A percentile compares a stretch with the other conserved stretches of the same genome.
Conservation (phyloP, 2,888 invertebrate species). For the Melieria picta region DNA sequence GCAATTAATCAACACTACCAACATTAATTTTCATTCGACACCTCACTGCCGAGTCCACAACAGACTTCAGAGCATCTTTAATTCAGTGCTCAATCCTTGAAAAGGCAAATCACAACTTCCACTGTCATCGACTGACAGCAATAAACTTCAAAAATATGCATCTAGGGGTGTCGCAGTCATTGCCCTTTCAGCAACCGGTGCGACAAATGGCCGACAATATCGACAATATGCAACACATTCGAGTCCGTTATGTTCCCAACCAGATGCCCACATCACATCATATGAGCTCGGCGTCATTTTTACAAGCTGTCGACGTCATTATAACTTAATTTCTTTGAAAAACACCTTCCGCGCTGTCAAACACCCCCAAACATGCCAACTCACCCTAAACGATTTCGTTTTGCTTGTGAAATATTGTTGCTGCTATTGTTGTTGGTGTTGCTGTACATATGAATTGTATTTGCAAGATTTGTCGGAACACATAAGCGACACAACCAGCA, state of each 20-base stretch:
- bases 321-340: constrained; percentile 64
- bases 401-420: neutral
- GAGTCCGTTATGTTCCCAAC: neutral
- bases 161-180: neutral
- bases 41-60: too few species aligned
- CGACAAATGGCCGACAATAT: too few species aligned
- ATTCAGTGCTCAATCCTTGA: too few species aligned
- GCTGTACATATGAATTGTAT: constrained; percentile 23
- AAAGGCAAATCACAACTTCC: constrained; percentile 8
- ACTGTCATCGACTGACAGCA: constrained; percentile 35
- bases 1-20: too few species aligned
- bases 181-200: too few species aligned
- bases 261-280: neutral
- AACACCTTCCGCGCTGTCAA: constrained; percentile 28
- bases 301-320: constrained; percentile 64
- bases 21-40: too few species aligned
- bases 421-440: neutral
- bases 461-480: constrained; percentile 19
- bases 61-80: too few species aligned
- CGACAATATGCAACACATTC: too few species aligned
- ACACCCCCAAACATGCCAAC: constrained; percentile 1
- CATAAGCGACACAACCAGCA: constrained; percentile 35
- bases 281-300: constrained; percentile 46
- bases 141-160: constrained; percentile 12
- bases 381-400: neutral